Conservation (phyloP, 2,888 invertebrate species). For the Allacma fusca region DNA sequence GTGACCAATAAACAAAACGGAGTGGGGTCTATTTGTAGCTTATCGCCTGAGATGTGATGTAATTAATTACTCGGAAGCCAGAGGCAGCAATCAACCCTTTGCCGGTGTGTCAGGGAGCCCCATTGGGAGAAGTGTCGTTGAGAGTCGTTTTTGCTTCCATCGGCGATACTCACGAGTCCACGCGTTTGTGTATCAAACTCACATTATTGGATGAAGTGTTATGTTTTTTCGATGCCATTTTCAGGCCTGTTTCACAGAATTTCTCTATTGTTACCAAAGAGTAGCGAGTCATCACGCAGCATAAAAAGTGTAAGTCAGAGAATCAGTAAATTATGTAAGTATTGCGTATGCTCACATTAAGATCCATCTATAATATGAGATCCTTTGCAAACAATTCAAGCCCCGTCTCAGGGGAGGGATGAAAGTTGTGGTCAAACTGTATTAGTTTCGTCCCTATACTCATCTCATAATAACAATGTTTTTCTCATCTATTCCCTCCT, state of each 20-base stretch:
- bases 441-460: too few relatives aligned
- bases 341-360: background rate
- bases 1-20: conserved; percentile 53
- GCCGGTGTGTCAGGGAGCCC: conserved; percentile 35
- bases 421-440: too few relatives aligned
- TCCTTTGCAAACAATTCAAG: too few relatives aligned
- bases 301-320: conserved; percentile 6
- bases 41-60: conserved; percentile 40
- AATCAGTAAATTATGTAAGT: background rate
- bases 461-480: too few relatives aligned
- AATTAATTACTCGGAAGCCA: conserved; percentile 56
- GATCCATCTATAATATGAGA: too few relatives aligned
- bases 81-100: conserved; percentile 54
- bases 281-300: conserved; percentile 25
- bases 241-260: conserved; percentile 46
- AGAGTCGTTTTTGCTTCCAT: background rate
- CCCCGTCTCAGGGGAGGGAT: too few relatives aligned
- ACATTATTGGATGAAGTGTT: conserved; percentile 6
- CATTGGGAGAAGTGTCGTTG: conserved; percentile 20
- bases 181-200: background rate
- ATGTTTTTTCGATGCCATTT: conserved; percentile 40
- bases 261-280: conserved; percentile 45
- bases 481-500: too few relatives aligned
- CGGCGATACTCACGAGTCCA: background rate
- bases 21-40: conserved; percentile 27